A percentile compares a stretch with the other conserved stretches of the same genome.
phyloP scores from a whole-genome alignment of 2,888 invertebrate genomes.

The Phlogophora meticulosa region DNA sequence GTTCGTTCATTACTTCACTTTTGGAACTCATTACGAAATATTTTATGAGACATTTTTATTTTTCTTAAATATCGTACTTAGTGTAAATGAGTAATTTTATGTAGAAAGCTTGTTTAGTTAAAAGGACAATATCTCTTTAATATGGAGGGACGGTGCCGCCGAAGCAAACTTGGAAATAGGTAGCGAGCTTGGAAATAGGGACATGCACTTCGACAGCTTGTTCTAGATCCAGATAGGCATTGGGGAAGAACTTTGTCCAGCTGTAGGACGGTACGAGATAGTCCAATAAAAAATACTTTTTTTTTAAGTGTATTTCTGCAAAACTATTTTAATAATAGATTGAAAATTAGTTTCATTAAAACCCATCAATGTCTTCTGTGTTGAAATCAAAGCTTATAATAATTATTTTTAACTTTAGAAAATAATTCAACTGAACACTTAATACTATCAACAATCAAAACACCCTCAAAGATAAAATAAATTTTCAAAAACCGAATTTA shows the following conservation, averaged over 20 bases:
- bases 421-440: background rate
- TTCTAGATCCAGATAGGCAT: too few species aligned
- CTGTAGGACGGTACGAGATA: too few species aligned
- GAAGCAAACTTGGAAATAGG: too few species aligned
- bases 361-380: background rate
- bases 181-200: too few species aligned
- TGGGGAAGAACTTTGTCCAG: too few species aligned
- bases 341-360: background rate
- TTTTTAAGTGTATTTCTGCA: too few species aligned
- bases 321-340: background rate
- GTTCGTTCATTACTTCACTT: conserved; percentile 3
- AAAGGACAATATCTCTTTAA: background rate
- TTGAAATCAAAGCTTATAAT: background rate
- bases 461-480: background rate
- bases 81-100: background rate
- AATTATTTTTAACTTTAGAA: background rate
- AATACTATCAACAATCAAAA: background rate
- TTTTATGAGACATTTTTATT: conserved; percentile 7
- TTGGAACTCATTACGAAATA: background rate
- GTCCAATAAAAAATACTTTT: too few species aligned
- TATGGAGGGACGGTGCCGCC: too few species aligned
- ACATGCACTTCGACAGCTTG: too few species aligned
- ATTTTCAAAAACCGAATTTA: background rate
- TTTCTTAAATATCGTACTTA: background rate
- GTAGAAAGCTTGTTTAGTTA: background rate